Evolutionary conservation across 2,113 vertebrate species (phyloP), one percentile per base, ranked within the genome.

Genomic region (Oenanthe melanoleuca): DNA sequence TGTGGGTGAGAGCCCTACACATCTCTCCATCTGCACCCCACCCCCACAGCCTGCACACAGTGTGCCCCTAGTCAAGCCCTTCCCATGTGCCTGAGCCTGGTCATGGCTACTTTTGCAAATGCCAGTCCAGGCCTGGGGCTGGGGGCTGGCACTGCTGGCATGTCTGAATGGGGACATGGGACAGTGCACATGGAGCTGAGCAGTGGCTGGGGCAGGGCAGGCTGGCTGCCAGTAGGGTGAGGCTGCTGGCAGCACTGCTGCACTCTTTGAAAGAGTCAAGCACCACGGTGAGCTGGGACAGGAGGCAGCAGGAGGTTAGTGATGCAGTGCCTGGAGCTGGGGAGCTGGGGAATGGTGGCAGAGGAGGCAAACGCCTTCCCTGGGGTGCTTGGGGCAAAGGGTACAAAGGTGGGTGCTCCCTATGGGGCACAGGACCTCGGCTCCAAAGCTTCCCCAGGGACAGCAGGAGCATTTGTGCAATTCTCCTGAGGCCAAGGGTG

Each of bases 271-370:
- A 88, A 88, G 91, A 80, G 71, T 71, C 63, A 44, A 65, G 37
- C 6, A 2, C 8, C 8, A 2, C 0, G 0, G 24, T 2, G 31
- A 75, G 52, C 57, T 0, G 4, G 33, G 34, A 44, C 29, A 75
- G 79, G 52, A 91, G 77, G 72, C 1, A 5, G 57, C 71, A 69
- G 70, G 49, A 86, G 29, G 14, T 60, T 42, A 77, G 33, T 0
- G 5, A 85, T 28, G 38, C 9, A 34, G 52, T 12, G 61, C 52
- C 64, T 38, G 18, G 59, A 73, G 80, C 9, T 6, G 1, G 33
- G 55, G 11, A 64, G 24, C 37, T 18, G 31, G 4, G 1, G 9
- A 59, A 31, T 0, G 1, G 50, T 65, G 64, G 6, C 33, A 28
- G 17, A 80, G 65, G 56, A 49, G 42, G 23, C 25, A 66, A 67